Percentiles rank a stretch among this genome's conserved stretches.
Conservation (phyloP, 2,113 vertebrate genomes). For the Alosa alosa region DNA sequence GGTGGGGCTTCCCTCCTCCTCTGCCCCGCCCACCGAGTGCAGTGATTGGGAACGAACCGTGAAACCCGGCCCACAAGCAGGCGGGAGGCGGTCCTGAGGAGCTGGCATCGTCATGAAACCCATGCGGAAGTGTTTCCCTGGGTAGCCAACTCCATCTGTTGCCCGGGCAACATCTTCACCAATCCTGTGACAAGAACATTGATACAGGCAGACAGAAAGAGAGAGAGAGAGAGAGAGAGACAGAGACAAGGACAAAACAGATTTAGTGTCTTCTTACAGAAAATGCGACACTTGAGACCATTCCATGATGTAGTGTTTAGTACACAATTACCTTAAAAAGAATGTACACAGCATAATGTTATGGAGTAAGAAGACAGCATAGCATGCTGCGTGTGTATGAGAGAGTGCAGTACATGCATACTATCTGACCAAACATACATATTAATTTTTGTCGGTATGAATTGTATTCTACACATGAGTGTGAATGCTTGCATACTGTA, state of each 20-base stretch:
- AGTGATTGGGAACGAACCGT: constrained; percentile 94
- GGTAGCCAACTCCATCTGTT: constrained; percentile 79
- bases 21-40: constrained; percentile 87
- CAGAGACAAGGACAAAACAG: not conserved
- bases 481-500: not conserved
- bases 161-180: constrained; percentile 84
- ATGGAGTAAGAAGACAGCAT: not conserved
- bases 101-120: constrained; percentile 98
- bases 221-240: constrained; percentile 1
- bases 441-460: too few species aligned
- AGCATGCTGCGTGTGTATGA: not conserved
- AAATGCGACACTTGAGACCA: too few species aligned
- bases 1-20: constrained; percentile 79
- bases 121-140: constrained; percentile 93
- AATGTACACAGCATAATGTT: too few species aligned
- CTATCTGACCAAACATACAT: too few species aligned
- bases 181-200: constrained; percentile 70
- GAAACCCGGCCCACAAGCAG: constrained; percentile 84
- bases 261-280: too few species aligned
- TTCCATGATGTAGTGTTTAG: too few species aligned
- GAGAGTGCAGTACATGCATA: not conserved
- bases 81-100: constrained; percentile 87
- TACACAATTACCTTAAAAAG: too few species aligned
- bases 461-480: not conserved
- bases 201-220: not conserved